These are phyloP conservation scores for Brachyalestes nurse DNA, from an alignment of 2,797 vertebrate genomes.

Conservation along the genomic window DNA sequence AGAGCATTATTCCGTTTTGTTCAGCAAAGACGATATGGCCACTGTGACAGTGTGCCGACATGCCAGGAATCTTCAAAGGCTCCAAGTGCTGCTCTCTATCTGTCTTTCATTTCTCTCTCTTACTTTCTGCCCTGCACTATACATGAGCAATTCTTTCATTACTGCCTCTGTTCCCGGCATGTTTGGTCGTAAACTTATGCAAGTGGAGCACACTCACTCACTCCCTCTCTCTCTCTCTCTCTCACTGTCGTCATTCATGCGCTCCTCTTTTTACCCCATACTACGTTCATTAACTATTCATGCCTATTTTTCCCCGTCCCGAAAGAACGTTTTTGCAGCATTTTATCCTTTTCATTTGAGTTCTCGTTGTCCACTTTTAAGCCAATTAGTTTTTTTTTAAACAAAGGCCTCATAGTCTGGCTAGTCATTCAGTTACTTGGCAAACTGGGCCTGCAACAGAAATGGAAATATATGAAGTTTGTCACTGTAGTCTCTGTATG, in stretches of 20 bases:
- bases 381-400: not conserved
- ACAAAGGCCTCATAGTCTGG: not conserved
- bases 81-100: conserved; percentile 24
- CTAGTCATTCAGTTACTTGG: not conserved
- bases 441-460: not conserved
- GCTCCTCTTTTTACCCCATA: not conserved
- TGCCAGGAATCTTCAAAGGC: conserved; percentile 32
- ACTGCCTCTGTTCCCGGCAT: conserved; percentile 21
- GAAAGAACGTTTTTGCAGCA: not conserved
- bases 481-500: not conserved
- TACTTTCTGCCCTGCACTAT: conserved; percentile 26
- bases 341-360: not conserved
- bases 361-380: not conserved
- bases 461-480: not conserved
- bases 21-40: conserved; percentile 46
- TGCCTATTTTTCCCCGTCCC: not conserved
- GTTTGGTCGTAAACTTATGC: not conserved
- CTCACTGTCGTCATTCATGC: not conserved
- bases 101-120: conserved; percentile 28
- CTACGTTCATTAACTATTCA: conserved; percentile 14
- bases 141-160: conserved; percentile 31
- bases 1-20: conserved; percentile 51
- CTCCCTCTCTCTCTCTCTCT: not conserved
- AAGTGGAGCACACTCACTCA: not conserved
- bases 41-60: conserved; percentile 27